Percentiles rank a stretch among this genome's conserved stretches.
Evolutionary conservation across 1,140 invertebrate species (phyloP).

Genomic region (Dreissena polymorpha): DNA sequence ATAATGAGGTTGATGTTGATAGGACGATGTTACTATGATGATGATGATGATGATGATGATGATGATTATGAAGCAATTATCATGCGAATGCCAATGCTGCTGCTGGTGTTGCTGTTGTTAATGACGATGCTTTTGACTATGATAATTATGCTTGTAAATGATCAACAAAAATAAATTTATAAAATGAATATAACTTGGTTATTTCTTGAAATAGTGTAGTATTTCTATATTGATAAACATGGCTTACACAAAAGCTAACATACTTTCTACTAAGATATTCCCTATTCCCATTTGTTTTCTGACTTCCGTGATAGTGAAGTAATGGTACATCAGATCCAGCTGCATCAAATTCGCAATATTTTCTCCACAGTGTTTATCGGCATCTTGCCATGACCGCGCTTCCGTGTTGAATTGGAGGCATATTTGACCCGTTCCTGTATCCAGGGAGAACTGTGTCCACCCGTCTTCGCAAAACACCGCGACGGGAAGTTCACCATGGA

Average conservation of each 20-base stretch:
- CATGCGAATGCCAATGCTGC: too few species aligned
- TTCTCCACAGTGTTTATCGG: neutral
- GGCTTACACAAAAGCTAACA: neutral
- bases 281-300: neutral
- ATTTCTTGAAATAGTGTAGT: too few species aligned
- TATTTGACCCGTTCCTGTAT: neutral
- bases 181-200: too few species aligned
- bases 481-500: too few species aligned
- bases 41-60: too few species aligned
- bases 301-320: neutral
- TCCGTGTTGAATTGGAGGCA: neutral
- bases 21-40: too few species aligned
- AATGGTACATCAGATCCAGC: neutral
- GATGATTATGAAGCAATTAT: too few species aligned
- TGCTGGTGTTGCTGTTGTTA: too few species aligned
- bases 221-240: neutral
- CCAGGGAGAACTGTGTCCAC: neutral
- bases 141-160: too few species aligned
- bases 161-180: too few species aligned
- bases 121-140: too few species aligned
- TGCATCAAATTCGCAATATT: neutral
- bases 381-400: neutral
- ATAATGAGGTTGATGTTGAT: too few species aligned
- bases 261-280: neutral
- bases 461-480: slow-evolving; percentile 4